A percentile compares a stretch with the other conserved stretches of the same genome.
Evolutionary conservation across 2,113 vertebrate genomes (phyloP).

Genomic region (Corythornis madagascariensis): DNA sequence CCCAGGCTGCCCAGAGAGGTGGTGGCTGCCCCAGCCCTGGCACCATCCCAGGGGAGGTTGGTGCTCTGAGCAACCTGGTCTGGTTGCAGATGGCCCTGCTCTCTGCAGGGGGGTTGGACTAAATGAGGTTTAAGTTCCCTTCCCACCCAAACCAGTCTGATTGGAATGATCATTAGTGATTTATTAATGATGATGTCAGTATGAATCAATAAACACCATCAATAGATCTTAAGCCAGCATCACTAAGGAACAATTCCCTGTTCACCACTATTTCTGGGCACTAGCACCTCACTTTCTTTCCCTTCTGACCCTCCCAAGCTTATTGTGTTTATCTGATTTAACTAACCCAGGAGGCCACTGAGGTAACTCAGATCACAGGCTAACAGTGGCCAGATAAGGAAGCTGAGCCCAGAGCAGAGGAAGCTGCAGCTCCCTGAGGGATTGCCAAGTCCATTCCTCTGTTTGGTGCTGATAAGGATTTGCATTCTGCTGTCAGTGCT

Average conservation of each 20-base stretch:
- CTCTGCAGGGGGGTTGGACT: too few relatives aligned
- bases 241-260: neutral
- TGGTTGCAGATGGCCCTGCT: too few relatives aligned
- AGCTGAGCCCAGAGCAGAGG: neutral
- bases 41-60: too few relatives aligned
- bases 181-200: neutral
- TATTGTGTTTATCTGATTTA: neutral
- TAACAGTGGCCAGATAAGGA: neutral
- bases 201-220: neutral
- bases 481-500: neutral
- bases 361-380: neutral
- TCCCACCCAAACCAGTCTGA: neutral
- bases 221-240: neutral
- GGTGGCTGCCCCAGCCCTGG: too few relatives aligned
- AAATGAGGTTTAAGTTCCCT: neutral
- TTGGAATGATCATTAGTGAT: neutral
- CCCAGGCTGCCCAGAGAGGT: too few relatives aligned
- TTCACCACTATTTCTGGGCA: neutral
- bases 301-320: neutral
- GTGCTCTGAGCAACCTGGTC: too few relatives aligned
- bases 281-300: neutral
- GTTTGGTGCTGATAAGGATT: neutral
- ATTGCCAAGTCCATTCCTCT: neutral
- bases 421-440: conserved; percentile 1
- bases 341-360: neutral